A percentile compares a stretch with the other conserved stretches of the same genome.
Evolutionary conservation across 2,113 vertebrate species (phyloP).

Genomic region (Stigmatopora argus): DNA sequence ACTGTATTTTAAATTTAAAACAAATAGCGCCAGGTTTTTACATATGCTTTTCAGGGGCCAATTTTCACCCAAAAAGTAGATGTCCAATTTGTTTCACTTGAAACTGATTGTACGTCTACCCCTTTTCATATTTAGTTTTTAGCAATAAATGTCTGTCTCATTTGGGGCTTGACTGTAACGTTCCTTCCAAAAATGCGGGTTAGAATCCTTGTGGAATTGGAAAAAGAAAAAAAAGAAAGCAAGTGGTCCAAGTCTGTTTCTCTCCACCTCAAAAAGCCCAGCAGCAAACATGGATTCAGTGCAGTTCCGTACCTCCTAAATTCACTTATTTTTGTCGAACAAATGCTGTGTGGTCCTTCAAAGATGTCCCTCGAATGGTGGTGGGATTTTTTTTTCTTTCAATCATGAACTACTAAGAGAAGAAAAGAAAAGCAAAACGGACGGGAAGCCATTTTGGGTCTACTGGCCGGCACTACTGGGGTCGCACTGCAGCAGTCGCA

Average conservation of each 20-base stretch:
- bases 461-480: constrained; percentile 85
- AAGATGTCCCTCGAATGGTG: constrained; percentile 17
- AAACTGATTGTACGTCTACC: no score
- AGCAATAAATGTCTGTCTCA: background rate
- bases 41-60: no score
- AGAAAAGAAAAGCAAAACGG: background rate
- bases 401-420: constrained; percentile 29
- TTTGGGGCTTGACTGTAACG: constrained; percentile 20
- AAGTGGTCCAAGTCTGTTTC: background rate
- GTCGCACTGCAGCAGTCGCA: constrained; percentile 95
- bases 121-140: background rate
- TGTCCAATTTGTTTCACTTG: no score
- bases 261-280: constrained; percentile 2
- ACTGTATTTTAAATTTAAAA: no score
- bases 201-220: constrained; percentile 18
- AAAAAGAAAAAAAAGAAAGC: constrained; percentile 27
- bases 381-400: constrained; percentile 14
- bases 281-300: constrained; percentile 37
- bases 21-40: no score
- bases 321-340: constrained; percentile 6
- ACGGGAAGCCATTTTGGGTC: constrained; percentile 12
- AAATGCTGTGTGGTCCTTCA: constrained; percentile 30
- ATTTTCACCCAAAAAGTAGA: no score
- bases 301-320: constrained; percentile 4
- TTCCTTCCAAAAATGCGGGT: constrained; percentile 38